Base-by-base conservation (phyloP, 2,888 invertebrate species). In the Lysandra coridon region DNA sequence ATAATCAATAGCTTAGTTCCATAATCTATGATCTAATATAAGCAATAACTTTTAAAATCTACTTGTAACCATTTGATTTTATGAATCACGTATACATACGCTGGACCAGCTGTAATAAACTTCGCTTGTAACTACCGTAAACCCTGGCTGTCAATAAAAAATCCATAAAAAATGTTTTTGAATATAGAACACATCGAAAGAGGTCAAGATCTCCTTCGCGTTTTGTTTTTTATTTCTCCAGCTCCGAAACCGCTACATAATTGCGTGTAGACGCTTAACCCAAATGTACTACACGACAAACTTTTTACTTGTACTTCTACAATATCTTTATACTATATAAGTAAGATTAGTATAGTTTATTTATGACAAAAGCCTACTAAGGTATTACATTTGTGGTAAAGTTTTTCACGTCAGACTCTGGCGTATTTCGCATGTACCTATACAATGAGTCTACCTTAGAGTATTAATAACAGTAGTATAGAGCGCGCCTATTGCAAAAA, bases 261-360 rank as follows among this genome's bases (percentile, higher is more conserved):
- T 33, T 69, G 69, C 69, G 69, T 69, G 69, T 69, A 69, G 14
- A 69, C 33, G 69, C 69, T 69, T 69, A 69, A 69, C 69, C 69
- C 5, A 69, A 69, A 69, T 69, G 23, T 33, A 10, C 12, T 33
- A 69, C 69, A 69, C 30, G 69, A 69, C 69, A 69, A 69, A 69
- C 69, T 69, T 33, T 2, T 69, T 69, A 69, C 30, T 33, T 30
- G 33, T 14, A 33, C 1, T 69, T 69, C 33, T 69, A 33, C 30
- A 14, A 69, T 69, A 69, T 69, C 33, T 4, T 69, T 2, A 23
- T 1, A 23, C 23, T 23, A 23, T 23, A 23, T 23, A 23, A 6
- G 23, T 62, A 23, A 60, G 60, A n/a, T 60, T 60, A 62, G 5
- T 5, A 40, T 40, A 62, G 17, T 62, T 62, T 62, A 62, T 62